Conservation (phyloP, 2,888 invertebrate species). For the Meloe dianella region DNA sequence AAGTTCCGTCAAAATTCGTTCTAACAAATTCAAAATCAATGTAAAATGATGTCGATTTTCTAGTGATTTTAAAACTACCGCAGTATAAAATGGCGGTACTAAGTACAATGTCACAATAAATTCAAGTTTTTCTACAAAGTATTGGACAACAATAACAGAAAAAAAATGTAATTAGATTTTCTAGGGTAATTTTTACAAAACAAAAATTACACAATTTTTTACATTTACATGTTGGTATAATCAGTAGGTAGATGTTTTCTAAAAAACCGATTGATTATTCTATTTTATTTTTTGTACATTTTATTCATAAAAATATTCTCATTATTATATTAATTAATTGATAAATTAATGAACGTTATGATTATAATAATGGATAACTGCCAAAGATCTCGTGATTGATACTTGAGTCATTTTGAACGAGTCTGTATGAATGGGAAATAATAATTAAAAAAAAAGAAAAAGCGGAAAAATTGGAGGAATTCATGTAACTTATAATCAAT, state of each 20-base stretch:
- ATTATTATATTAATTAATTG: slow-evolving; percentile 27
- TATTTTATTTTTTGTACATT: slow-evolving; percentile 17
- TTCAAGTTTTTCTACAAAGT: slow-evolving; percentile 16
- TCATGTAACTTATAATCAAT: slow-evolving; percentile 32
- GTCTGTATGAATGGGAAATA: not conserved
- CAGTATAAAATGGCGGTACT: slow-evolving; percentile 24
- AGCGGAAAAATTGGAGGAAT: slow-evolving; percentile 27
- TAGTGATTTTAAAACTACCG: slow-evolving; percentile 24
- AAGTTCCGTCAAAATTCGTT: slow-evolving; percentile 26
- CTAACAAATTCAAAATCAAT: not conserved
- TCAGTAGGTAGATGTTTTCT: slow-evolving; percentile 28
- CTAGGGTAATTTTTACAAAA: slow-evolving; percentile 29
- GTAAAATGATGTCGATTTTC: slow-evolving; percentile 14
- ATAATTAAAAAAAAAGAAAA: slow-evolving; percentile 27
- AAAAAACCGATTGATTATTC: too few species aligned
- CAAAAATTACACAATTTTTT: slow-evolving; percentile 28
- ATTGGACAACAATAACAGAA: not conserved
- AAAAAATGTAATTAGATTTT: slow-evolving; percentile 23
- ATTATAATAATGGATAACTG: slow-evolving; percentile 44
- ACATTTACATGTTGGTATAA: slow-evolving; percentile 20
- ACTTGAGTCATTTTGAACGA: slow-evolving; percentile 20
- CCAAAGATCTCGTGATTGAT: slow-evolving; percentile 47
- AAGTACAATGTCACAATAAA: slow-evolving; percentile 34
- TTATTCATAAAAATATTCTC: slow-evolving; percentile 18
- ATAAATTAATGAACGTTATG: not conserved